phyloP scores from a whole-genome alignment of 2,113 vertebrate species.

The Gila orcuttii region DNA sequence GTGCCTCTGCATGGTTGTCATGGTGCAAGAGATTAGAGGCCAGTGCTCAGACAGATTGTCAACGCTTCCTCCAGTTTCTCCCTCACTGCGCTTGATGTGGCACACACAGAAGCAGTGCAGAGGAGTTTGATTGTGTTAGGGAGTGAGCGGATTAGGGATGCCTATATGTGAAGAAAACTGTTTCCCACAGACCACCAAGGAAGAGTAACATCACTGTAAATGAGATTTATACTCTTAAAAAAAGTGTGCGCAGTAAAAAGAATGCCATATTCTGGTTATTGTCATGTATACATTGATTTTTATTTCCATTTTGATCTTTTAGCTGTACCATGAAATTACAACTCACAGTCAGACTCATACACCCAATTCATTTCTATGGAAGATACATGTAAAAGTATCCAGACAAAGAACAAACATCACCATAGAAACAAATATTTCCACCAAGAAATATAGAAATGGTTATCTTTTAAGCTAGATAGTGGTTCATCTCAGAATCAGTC shows the following conservation, averaged over 20 bases:
- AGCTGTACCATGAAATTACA: constrained; percentile 70
- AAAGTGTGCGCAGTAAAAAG: neutral
- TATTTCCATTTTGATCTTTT: constrained; percentile 50
- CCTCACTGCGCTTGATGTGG: constrained; percentile 54
- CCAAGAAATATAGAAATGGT: constrained; percentile 20
- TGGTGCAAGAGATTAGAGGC: constrained; percentile 58
- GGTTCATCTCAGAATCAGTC: constrained; percentile 20
- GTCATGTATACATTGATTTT: constrained; percentile 35
- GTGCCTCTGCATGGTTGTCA: constrained; percentile 54
- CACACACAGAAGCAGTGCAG: constrained; percentile 53
- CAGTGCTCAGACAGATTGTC: constrained; percentile 52
- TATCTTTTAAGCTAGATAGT: constrained; percentile 5
- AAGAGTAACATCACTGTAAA: constrained; percentile 2
- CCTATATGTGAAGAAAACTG: constrained; percentile 47
- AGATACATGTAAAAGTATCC: constrained; percentile 54
- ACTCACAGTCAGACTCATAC: constrained; percentile 66
- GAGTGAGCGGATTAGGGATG: constrained; percentile 53
- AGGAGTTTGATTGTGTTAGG: constrained; percentile 58
- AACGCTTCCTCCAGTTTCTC: constrained; percentile 43
- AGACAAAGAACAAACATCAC: constrained; percentile 42
- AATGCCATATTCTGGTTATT: neutral
- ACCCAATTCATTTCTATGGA: constrained; percentile 55
- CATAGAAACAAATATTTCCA: constrained; percentile 33
- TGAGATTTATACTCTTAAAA: neutral
- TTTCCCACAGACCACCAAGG: constrained; percentile 2